These are phyloP conservation scores for Euleptes europaea DNA, from an alignment of 2,113 vertebrate species.

Conservation along the genomic window DNA sequence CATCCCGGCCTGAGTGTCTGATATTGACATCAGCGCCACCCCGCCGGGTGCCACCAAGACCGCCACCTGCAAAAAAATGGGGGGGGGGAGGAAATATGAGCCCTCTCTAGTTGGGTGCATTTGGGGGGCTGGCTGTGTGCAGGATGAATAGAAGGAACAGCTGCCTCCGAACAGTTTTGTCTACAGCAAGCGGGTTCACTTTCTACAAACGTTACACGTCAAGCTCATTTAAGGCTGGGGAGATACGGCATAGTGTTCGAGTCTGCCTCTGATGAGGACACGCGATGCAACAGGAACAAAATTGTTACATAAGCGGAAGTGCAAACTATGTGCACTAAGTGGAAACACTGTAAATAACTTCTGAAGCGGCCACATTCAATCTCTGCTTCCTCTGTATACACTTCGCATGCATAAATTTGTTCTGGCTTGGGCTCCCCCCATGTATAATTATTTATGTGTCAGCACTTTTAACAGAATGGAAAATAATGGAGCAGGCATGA, in stretches of 20 bases:
- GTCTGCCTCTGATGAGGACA: not conserved
- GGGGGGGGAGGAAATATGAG: not conserved
- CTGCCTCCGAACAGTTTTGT: not conserved
- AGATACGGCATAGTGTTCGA: not conserved
- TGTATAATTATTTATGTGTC: too few species aligned
- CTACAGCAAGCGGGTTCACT: not conserved
- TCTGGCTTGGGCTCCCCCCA: too few species aligned
- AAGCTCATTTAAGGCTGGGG: not conserved
- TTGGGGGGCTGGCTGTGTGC: too few species aligned
- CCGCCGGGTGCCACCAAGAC: slow-evolving; percentile 88
- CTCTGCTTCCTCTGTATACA: too few species aligned
- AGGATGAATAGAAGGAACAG: not conserved
- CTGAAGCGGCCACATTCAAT: too few species aligned
- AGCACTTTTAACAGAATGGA: too few species aligned
- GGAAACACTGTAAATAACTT: too few species aligned
- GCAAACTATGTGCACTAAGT: too few species aligned
- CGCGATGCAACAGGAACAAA: not conserved
- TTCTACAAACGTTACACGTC: not conserved
- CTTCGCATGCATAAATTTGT: too few species aligned
- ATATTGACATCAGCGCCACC: slow-evolving; percentile 94
- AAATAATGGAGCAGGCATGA: too few species aligned
- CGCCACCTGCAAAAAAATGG: slow-evolving; percentile 83
- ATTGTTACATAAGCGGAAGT: too few species aligned
- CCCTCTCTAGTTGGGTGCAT: not conserved
- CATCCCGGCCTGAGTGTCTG: slow-evolving; percentile 90